Base-by-base conservation (phyloP, 2,113 vertebrate genomes). In the Gadus chalcogrammus region DNA sequence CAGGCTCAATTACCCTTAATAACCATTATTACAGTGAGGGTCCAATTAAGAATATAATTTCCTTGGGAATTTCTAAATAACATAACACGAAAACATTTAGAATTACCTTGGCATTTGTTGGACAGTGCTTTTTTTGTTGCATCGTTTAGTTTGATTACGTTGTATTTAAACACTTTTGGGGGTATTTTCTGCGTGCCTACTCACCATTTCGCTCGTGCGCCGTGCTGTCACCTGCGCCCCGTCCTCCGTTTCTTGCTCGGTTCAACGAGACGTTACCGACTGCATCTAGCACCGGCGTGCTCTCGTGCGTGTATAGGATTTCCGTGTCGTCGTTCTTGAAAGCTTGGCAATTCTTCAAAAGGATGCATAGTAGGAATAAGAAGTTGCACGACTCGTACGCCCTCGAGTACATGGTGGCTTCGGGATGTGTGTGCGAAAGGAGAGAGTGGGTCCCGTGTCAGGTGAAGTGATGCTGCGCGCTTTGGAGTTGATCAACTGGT, bases 311-410 rank as follows among this genome's bases (percentile, higher is more conserved):
- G 77, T 94, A 94, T 64, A 96, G 92, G 65, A 94, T 92, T 91
- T 98, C 96, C 22, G 96, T 98, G 35, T 94, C 95, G 88, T 97
- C 95, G 76, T 98, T 98, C 88, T 96, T 95, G 79, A 96, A 93
- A 84, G 93, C 89, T 70, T 88, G 91, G 85, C 91, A 93, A 82
- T 91, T 94, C 91, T 88, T 92, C 72, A 95, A 85, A 48, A 95
- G 90, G 85, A 94, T 68, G 88, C 94, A 95, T 24, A 93, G 79
- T 7, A 96, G 70, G 70, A 95, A 71, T 71, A 96, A 65, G 75
- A 92, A 86, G 11, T 86, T 93, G 89, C 93, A 90, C 76, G 87
- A 80, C 53, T 93, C 93, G 72, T 91, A 78, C 64, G 91, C 78
- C 76, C 89, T 87, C 80, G 92, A 87, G 77, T 93, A 86, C 95